A percentile compares a stretch with the other conserved stretches of the same genome.
phyloP scores from a whole-genome alignment of 2,888 invertebrate species.

The Cotesia congregata region DNA sequence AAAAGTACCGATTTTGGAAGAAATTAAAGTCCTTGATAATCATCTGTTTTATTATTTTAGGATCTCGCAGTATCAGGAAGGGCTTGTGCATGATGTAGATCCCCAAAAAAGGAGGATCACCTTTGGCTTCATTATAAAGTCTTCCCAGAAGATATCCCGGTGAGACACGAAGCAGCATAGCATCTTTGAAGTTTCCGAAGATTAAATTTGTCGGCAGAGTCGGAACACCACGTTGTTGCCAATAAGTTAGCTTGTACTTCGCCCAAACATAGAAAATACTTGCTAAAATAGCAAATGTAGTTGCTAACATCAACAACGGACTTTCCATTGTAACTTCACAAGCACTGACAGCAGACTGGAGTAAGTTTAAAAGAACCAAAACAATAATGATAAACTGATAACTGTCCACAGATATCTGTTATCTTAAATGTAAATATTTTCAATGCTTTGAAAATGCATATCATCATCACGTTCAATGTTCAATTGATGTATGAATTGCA shows the following conservation, averaged over 20 bases:
- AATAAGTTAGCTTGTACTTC: conserved; percentile 53
- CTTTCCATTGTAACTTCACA: neutral
- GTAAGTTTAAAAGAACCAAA: neutral
- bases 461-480: neutral
- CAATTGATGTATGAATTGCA: neutral
- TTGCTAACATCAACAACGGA: neutral
- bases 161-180: conserved; percentile 42
- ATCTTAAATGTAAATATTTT: neutral
- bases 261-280: conserved; percentile 49
- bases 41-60: conserved; percentile 70
- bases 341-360: neutral
- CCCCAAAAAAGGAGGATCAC: conserved; percentile 63
- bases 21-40: conserved; percentile 71
- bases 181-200: conserved; percentile 56
- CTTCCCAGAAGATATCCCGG: conserved; percentile 48
- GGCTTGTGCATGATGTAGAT: conserved; percentile 71
- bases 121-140: conserved; percentile 45
- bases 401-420: neutral
- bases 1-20: conserved; percentile 69
- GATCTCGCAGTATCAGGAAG: conserved; percentile 68
- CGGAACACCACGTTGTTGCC: conserved; percentile 54
- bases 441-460: neutral
- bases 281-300: conserved; percentile 18
- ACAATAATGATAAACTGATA: neutral
- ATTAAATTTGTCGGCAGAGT: conserved; percentile 51